Evolutionary conservation across 1,140 invertebrate genomes (phyloP).

Genomic region (Helicoverpa zea): DNA sequence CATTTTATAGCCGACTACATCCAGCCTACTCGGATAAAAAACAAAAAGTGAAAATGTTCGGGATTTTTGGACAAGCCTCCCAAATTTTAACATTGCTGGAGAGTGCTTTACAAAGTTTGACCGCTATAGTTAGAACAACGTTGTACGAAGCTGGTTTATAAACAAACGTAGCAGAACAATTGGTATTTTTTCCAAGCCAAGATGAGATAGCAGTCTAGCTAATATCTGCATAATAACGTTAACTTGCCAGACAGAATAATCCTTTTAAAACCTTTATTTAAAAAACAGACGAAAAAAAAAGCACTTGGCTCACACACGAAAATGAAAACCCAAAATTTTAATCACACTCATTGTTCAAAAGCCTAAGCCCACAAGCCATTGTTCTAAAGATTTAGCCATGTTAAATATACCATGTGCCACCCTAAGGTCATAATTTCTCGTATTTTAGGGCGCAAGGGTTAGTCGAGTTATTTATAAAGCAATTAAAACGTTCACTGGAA

Average conservation of each 20-base stretch:
- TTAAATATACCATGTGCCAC: slow-evolving; percentile 70
- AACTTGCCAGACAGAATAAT: slow-evolving; percentile 35
- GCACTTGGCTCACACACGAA: slow-evolving; percentile 7
- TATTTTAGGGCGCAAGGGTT: slow-evolving; percentile 66
- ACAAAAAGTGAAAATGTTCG: background rate
- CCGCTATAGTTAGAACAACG: background rate
- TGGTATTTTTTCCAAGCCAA: background rate
- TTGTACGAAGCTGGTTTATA: background rate
- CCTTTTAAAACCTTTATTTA: slow-evolving; percentile 21
- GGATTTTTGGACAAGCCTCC: background rate
- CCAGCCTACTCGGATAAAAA: background rate
- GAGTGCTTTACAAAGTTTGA: background rate
- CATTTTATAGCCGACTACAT: too few species aligned
- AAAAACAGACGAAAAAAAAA: slow-evolving; percentile 30
- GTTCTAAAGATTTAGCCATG: slow-evolving; percentile 74
- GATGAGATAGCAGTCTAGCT: background rate
- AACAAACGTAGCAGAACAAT: background rate
- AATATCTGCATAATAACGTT: slow-evolving; percentile 1
- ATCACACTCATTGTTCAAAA: slow-evolving; percentile 59
- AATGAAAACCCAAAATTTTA: slow-evolving; percentile 60
- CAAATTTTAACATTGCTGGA: background rate
- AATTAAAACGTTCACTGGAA: slow-evolving; percentile 77
- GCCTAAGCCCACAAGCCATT: slow-evolving; percentile 62
- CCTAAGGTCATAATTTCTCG: slow-evolving; percentile 75
- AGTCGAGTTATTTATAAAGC: slow-evolving; percentile 81